Conservation (phyloP, 2,888 invertebrate genomes). For the Cataglyphis altisquamis region DNA sequence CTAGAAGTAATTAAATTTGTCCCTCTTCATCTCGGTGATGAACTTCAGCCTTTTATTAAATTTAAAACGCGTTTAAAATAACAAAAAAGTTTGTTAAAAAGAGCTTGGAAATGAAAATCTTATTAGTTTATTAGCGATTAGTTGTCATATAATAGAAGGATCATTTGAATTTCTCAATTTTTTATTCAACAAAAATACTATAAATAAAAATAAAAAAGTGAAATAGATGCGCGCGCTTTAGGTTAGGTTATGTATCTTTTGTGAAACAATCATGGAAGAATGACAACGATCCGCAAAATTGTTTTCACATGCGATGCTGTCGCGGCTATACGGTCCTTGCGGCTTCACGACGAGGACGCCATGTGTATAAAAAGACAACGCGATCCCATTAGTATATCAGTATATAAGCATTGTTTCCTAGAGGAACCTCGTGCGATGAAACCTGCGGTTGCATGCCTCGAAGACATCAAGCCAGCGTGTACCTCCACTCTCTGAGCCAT, state of each 20-base stretch:
- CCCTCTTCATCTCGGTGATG: too few species aligned
- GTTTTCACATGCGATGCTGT: conserved; percentile 29
- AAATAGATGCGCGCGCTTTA: background rate
- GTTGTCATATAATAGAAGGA: too few species aligned
- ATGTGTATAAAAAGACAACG: conserved; percentile 23
- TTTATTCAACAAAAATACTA: too few species aligned
- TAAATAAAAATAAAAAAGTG: background rate
- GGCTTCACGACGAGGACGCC: background rate
- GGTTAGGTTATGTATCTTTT: background rate
- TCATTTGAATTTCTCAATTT: too few species aligned
- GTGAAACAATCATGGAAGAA: background rate
- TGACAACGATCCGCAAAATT: background rate
- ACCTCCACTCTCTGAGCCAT: conserved; percentile 26
- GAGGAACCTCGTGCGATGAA: conserved; percentile 12
- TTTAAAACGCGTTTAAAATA: too few species aligned
- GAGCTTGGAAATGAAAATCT: too few species aligned
- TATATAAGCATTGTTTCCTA: conserved; percentile 52
- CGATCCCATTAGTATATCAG: conserved; percentile 44
- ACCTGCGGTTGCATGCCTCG: conserved; percentile 41
- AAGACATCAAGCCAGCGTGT: conserved; percentile 32
- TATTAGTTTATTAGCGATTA: too few species aligned
- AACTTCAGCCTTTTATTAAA: too few species aligned
- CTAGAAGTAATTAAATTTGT: too few species aligned
- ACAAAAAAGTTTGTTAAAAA: too few species aligned
- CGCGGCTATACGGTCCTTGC: background rate